Evolutionary conservation across 2,113 vertebrate genomes (phyloP).

Genomic region (Perca schrenkii): DNA sequence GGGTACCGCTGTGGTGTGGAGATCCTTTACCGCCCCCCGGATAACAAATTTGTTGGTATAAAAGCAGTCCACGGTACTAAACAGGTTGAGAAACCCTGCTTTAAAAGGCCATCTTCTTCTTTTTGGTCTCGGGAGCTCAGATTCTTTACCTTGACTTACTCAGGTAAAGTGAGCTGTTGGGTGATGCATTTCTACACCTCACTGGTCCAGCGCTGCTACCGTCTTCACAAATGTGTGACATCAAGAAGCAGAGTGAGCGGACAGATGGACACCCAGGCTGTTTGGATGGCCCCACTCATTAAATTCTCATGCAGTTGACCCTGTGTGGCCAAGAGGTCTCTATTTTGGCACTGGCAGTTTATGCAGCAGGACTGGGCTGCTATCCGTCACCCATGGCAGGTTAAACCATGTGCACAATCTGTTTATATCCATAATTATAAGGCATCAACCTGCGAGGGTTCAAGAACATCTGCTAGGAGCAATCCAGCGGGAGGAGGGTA

Average conservation of each 20-base stretch:
- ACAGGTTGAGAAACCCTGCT: background rate
- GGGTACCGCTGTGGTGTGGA: background rate
- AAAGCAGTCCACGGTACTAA: background rate
- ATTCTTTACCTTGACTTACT: background rate
- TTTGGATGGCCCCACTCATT: conserved; percentile 66
- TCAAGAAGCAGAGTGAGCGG: conserved; percentile 35
- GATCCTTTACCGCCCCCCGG: background rate
- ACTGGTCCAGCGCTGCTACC: background rate
- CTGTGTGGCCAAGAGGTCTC: conserved; percentile 59
- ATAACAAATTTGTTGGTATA: background rate
- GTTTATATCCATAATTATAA: conserved; percentile 82
- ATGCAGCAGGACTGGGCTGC: conserved; percentile 52
- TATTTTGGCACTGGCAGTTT: conserved; percentile 59
- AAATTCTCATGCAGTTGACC: conserved; percentile 74
- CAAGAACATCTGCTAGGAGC: conserved; percentile 72
- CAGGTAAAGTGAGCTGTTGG: conserved; percentile 9
- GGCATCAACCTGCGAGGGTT: conserved; percentile 56
- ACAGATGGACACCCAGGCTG: conserved; percentile 75
- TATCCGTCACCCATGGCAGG: conserved; percentile 80
- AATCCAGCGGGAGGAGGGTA: conserved; percentile 31
- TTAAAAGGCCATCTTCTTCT: conserved; percentile 1
- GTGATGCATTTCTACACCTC: conserved; percentile 30
- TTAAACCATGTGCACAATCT: conserved; percentile 79
- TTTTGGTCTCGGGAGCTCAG: background rate
- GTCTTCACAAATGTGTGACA: conserved; percentile 38